phyloP scores from a whole-genome alignment of 92 coral and sea anemone species.

The Virgularia gustaviana region DNA sequence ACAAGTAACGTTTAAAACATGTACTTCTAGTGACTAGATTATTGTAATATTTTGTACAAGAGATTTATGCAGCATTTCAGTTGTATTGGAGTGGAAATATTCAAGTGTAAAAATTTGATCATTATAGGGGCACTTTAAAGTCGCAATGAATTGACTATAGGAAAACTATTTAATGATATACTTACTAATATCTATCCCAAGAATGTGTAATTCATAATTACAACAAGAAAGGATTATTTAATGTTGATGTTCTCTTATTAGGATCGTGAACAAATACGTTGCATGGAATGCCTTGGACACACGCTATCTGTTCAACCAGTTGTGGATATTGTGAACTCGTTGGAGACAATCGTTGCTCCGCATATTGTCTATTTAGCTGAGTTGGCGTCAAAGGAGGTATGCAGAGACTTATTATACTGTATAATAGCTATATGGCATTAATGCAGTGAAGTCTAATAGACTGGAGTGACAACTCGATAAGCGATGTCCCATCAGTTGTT shows the following conservation, averaged over 20 bases:
- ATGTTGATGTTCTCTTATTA: conserved; percentile 15
- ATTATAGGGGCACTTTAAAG: too few relatives aligned
- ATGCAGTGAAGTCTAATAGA: too few relatives aligned
- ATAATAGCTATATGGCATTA: too few relatives aligned
- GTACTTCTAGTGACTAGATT: background rate
- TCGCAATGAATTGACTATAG: too few relatives aligned
- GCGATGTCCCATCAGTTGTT: too few relatives aligned
- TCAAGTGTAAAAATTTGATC: too few relatives aligned
- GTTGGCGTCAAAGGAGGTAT: conserved; percentile 64
- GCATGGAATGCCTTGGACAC: conserved; percentile 97
- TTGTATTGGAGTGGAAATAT: background rate
- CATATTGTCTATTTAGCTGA: conserved; percentile 66
- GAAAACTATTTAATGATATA: too few relatives aligned
- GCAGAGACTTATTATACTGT: too few relatives aligned
- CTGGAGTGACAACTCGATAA: too few relatives aligned
- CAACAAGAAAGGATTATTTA: too few relatives aligned
- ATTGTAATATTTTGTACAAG: background rate
- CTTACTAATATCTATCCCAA: too few relatives aligned
- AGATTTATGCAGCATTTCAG: background rate
- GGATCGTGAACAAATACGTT: conserved; percentile 88
- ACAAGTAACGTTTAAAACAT: background rate
- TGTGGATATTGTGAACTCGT: conserved; percentile 52
- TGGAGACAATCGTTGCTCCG: conserved; percentile 61
- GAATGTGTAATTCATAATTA: too few relatives aligned
- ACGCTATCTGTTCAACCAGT: conserved; percentile 75